Base-by-base conservation (phyloP, 2,113 vertebrate genomes). In the Hydropotes inermis region DNA sequence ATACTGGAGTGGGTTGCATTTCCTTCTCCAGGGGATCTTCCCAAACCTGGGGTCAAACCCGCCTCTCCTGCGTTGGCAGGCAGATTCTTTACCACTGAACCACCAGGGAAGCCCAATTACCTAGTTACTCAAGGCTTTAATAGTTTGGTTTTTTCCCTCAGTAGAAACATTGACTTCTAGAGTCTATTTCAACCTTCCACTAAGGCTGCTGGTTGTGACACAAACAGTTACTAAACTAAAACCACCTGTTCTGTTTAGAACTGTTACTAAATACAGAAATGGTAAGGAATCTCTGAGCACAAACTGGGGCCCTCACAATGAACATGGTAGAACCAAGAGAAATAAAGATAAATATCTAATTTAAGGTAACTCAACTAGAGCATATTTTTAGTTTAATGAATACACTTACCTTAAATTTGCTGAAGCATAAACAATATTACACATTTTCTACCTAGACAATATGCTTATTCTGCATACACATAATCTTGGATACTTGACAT, bases 401-500 rank as follows among this genome's bases (percentile, higher is more conserved):
- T 81, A 97, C 55, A 47, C 85, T 79, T 39, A 30, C 87, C 57
- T 91, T 52, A 36, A 94, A 47, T 52, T 95, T 67, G 17, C 5
- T 25, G 33, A 87, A 67, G 17, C 17, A n/a, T 67, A 82, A 90
- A 74, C 8, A 79, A 52, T 89, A 58, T 43, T 61, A 52, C 15
- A 1, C 12, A 23, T 16, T 89, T 94, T 81, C 43, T 33, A 50
- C 16, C 25, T 45, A 64, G 28, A 47, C 36, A 47, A 30, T 55
- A 28, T 21, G 25, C 27, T 95, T 50, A 67, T 47, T 57, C 30
- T 45, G 27, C 27, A 45, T 52, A 12, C 52, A 45, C 57, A 11
- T 50, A 50, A 43, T 45, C 61, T 55, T 74, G 30, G 6, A 43
- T 39, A 47, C 82, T 91, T 15, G 97, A 98, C 98, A 98, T 97